phyloP scores from a whole-genome alignment of 1,140 invertebrate species.

The Prorops nasuta region DNA sequence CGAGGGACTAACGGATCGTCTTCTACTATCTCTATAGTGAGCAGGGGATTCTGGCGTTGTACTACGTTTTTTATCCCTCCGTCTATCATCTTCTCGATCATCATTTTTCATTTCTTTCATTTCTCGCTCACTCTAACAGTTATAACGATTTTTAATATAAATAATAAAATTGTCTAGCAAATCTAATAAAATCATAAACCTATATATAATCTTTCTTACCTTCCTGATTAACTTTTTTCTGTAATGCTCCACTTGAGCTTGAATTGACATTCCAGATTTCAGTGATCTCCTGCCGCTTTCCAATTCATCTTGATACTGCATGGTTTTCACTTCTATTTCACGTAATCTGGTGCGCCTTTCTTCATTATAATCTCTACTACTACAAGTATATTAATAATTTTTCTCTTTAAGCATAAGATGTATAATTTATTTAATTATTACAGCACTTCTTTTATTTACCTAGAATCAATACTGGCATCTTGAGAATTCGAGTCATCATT shows the following conservation, averaged over 20 bases:
- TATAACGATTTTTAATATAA: conserved; percentile 1
- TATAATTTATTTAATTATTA: too few species aligned
- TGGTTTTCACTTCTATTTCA: conserved; percentile 91
- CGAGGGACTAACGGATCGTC: conserved; percentile 40
- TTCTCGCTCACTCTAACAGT: conserved; percentile 49
- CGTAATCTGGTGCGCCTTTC: conserved; percentile 80
- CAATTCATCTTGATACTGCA: conserved; percentile 95
- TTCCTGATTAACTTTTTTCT: conserved; percentile 85
- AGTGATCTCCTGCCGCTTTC: conserved; percentile 79
- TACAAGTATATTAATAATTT: conserved; percentile 14
- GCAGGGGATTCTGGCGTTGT: conserved; percentile 45
- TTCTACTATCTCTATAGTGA: conserved; percentile 48
- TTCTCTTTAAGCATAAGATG: conserved; percentile 1
- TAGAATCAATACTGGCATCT: conserved; percentile 54
- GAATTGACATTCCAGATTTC: conserved; percentile 75
- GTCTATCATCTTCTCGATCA: conserved; percentile 48
- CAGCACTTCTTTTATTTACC: too few species aligned
- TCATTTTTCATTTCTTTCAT: conserved; percentile 49
- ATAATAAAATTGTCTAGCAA: neutral
- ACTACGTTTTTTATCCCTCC: conserved; percentile 50
- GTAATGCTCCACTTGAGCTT: conserved; percentile 88
- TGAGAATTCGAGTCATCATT: conserved; percentile 55
- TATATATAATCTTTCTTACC: too few species aligned
- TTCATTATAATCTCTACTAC: conserved; percentile 62
- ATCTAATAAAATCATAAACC: neutral